Evolutionary conservation across 2,113 vertebrate species (phyloP).

Genomic region (Anguilla japonica): DNA sequence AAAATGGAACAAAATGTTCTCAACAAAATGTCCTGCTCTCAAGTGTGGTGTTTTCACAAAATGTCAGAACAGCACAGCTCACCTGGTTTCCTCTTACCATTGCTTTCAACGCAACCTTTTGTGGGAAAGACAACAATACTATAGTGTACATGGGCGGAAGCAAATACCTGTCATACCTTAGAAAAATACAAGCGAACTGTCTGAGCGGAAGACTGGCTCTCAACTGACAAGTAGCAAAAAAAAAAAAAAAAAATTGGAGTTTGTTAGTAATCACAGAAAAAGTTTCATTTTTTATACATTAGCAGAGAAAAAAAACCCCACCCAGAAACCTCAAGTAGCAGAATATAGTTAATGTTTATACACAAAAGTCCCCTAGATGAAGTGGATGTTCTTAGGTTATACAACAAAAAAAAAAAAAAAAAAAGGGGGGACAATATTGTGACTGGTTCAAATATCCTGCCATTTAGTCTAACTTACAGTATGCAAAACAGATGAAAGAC

Average conservation of each 20-base stretch:
- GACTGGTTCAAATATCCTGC: neutral
- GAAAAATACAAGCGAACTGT: constrained; percentile 7
- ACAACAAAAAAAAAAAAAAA: neutral
- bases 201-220: neutral
- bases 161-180: constrained; percentile 5
- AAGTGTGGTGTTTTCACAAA: neutral
- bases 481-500: neutral
- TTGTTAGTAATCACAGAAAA: neutral
- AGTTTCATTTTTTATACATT: constrained; percentile 16
- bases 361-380: constrained; percentile 13
- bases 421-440: neutral
- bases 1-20: neutral
- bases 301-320: neutral
- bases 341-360: constrained; percentile 2
- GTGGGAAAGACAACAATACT: constrained; percentile 22
- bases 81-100: neutral
- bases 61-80: constrained; percentile 5
- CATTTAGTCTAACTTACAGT: neutral
- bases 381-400: neutral
- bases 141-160: constrained; percentile 45
- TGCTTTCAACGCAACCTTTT: neutral
- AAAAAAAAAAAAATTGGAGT: constrained; percentile 23
- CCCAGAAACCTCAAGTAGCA: neutral
- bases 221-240: constrained; percentile 8
- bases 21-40: neutral